Base-by-base conservation (phyloP, 2,888 invertebrate species). In the Drosophila diplacantha region DNA sequence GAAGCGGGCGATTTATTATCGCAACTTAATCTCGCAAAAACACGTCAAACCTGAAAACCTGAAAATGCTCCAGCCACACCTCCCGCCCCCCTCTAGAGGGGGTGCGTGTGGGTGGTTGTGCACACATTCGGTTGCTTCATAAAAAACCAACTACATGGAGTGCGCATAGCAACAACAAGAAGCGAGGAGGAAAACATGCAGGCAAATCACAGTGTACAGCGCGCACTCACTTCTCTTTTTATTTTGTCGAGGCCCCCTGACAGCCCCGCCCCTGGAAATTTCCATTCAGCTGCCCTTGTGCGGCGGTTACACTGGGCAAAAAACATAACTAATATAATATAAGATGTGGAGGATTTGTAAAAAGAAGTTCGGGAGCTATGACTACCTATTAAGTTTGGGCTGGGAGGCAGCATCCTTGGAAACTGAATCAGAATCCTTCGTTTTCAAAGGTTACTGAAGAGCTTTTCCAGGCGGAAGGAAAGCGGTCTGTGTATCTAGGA, bases 1-100 rank as follows among this genome's bases (percentile, higher is more conserved):
- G 58, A 55, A 59, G 44, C 55, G 20, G 55, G 58, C 58, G 58
- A 59, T 59, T 59, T 59, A 59, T 50, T 61, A 58, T 58, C 58
- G 61, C 59, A 59, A 47, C 59, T 61, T 61, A 61, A 59, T 58
- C 61, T 50, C 41, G 29, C 50, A 61, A 61, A 61, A 43, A 59
- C 61, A 61, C 61, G 61, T 50, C 50, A 58, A 61, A 61, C 60
- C 60, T 58, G 58, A 43, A 58, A 61, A 61, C 60, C 60, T 58
- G 58, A 43, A 50, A 50, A 61, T 58, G 35, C 58, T 50, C 5
- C 58, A 24, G 58, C 50, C 24, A n/a, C 43, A 24, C 24, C 7
- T 39, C 26, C 20, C 35, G 1, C 26, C 9, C 7, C 3, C 3
- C 29, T 11, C 2, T 3, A 16, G 6, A 8, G 16, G n/a, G 46